Conservation (phyloP, 2,797 vertebrate genomes). For the Acipenser oxyrinchus region DNA sequence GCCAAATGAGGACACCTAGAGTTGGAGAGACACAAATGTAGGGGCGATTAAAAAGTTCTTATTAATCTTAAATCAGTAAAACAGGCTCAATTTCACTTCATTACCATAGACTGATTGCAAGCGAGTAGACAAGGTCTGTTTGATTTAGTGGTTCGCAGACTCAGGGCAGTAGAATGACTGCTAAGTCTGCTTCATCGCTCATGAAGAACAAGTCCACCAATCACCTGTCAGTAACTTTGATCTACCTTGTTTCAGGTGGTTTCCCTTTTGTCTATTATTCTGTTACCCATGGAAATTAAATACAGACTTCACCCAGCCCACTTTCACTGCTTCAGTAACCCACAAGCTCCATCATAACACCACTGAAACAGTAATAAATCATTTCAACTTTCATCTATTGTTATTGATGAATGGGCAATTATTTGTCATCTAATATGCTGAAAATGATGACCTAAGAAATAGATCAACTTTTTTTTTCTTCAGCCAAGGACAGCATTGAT, state of each 20-base stretch:
- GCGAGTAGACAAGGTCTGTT: conserved; percentile 16
- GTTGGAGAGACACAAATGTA: not conserved
- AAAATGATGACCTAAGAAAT: conserved; percentile 89
- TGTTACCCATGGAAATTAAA: conserved; percentile 72
- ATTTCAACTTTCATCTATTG: conserved; percentile 95
- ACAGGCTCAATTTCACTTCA: conserved; percentile 26
- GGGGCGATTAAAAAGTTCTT: conserved; percentile 2
- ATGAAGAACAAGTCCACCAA: conserved; percentile 59
- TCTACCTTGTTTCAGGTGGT: conserved; percentile 74
- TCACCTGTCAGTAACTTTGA: conserved; percentile 66
- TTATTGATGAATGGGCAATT: conserved; percentile 99
- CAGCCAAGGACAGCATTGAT: conserved; percentile 79
- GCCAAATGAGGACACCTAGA: conserved; percentile 20
- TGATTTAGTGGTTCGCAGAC: conserved; percentile 46
- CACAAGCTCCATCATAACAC: conserved; percentile 67
- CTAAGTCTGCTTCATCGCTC: conserved; percentile 35
- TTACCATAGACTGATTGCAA: conserved; percentile 21
- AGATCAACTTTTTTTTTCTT: conserved; percentile 66
- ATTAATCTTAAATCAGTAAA: conserved; percentile 21
- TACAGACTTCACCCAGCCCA: conserved; percentile 48
- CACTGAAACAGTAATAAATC: conserved; percentile 87
- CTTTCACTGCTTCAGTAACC: conserved; percentile 68
- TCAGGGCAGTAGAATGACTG: conserved; percentile 30
- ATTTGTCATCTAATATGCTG: conserved; percentile 96
- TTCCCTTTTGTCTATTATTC: conserved; percentile 68